These are phyloP conservation scores for Strigamia maritima DNA, from an alignment of 2,888 invertebrate species.

Conservation along the genomic window DNA sequence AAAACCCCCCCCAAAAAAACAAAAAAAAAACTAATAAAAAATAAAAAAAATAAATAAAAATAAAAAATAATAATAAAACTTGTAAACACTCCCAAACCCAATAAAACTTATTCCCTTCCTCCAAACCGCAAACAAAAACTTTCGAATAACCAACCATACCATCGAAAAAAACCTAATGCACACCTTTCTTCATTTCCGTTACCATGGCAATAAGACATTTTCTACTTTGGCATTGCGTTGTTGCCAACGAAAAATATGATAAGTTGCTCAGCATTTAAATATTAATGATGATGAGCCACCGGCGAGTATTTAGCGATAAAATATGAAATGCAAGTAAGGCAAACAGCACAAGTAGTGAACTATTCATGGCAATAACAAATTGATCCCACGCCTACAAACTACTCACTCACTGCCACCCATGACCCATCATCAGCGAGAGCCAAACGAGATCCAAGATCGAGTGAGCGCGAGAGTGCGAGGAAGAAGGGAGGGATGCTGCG, in stretches of 20 bases:
- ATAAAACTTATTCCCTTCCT: not conserved
- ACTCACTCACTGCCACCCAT: not conserved
- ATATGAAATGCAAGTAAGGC: slow-evolving; percentile 32
- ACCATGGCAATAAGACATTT: not conserved
- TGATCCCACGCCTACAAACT: slow-evolving; percentile 7
- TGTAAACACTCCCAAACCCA: not conserved
- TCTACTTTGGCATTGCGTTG: not conserved
- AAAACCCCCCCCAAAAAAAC: not conserved
- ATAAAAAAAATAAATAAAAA: not conserved
- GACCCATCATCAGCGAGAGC: no score
- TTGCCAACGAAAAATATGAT: not conserved
- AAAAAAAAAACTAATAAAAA: not conserved
- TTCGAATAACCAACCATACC: no score
- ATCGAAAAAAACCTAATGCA: not conserved
- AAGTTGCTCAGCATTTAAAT: slow-evolving; percentile 36
- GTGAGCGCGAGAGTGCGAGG: not conserved
- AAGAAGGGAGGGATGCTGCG: not conserved
- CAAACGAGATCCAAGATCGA: no score
- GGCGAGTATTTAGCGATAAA: slow-evolving; percentile 35
- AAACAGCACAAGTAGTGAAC: not conserved
- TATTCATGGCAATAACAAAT: slow-evolving; percentile 38
- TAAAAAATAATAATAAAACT: not conserved
- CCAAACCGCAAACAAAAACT: not conserved
- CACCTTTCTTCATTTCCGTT: not conserved
- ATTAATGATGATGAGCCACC: slow-evolving; percentile 37